phyloP scores from a whole-genome alignment of 1,140 invertebrate genomes.

The Pachypeltis micranthus region DNA sequence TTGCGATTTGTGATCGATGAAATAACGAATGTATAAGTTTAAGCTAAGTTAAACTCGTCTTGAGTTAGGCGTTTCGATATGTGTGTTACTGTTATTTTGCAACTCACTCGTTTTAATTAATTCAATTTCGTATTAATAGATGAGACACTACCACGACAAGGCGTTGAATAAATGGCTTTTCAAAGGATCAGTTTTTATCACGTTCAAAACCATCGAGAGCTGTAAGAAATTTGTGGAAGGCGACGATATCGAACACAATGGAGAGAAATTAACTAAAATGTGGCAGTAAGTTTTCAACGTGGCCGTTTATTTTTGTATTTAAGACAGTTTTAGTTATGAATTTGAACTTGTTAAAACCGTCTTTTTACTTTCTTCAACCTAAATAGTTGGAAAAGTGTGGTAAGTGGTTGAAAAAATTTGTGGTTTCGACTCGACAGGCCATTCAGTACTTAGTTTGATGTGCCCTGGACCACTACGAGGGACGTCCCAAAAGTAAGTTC shows the following conservation, averaged over 20 bases:
- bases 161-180: conserved; percentile 52
- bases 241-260: conserved; percentile 57
- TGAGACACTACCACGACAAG: conserved; percentile 57
- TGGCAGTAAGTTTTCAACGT: conserved; percentile 46
- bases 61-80: background rate
- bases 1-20: too few relatives aligned
- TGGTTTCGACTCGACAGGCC: too few relatives aligned
- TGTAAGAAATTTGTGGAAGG: conserved; percentile 51
- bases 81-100: background rate
- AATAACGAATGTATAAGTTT: background rate
- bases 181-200: conserved; percentile 82
- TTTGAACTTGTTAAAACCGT: too few relatives aligned
- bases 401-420: too few relatives aligned
- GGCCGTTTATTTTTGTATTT: background rate
- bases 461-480: too few relatives aligned
- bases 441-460: too few relatives aligned
- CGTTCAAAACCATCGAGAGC: conserved; percentile 63
- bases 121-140: conserved; percentile 34
- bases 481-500: too few relatives aligned
- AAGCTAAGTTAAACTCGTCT: background rate
- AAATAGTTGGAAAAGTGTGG: too few relatives aligned
- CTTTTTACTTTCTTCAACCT: too few relatives aligned
- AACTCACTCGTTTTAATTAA: conserved; percentile 10
- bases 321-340: background rate
- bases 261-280: conserved; percentile 52